Evolutionary conservation across 1,140 invertebrate species (phyloP), one percentile per base, ranked within the genome.

Genomic region (Thrips palmi): DNA sequence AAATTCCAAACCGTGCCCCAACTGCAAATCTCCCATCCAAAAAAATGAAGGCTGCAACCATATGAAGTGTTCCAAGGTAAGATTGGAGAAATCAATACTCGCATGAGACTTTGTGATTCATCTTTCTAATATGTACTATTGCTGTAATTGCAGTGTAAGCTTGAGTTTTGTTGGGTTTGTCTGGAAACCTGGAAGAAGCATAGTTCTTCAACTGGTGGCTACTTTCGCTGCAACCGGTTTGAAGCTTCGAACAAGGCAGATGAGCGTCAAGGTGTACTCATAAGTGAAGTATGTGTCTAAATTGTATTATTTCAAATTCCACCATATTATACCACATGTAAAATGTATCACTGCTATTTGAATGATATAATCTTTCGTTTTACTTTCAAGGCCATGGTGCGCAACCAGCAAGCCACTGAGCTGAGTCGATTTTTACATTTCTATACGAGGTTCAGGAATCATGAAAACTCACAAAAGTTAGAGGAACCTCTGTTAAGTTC

Each of bases 41-140:
- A 79, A 79, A 49, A 78, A 77, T 52, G 77, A 79, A 55, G 77
- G 77, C 0, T 80, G 77, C 52, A 80, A 80, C 53, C 77, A 79
- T 47, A 77, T 79, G 70, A 76, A 77, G 47, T 80, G 77, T 54
- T 73, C 68, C 14, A 77, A 77, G 60, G 72, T 74, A 55, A 49
- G 37, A 37, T 20, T 11, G 23, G 28, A 24, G n/a, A 5, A 39
- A 21, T 35, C 15, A 7, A 23, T 36, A 15, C 6, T 33, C 14
- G 8, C 10, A 8, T 33, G 8, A 11, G 15, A 33, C 19, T 24
- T 11, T 36, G 33, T 24, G 10, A 32, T 32, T 10, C 8, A 32
- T 32, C 14, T 32, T 7, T 27, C n/a, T 27, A 8, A 8, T n/a
- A n/a, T n/a, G n/a, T n/a, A n/a, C n/a, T n/a, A n/a, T n/a, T n/a